Base-by-base conservation (phyloP, 2,888 invertebrate genomes). In the Nemapogon koenigi region DNA sequence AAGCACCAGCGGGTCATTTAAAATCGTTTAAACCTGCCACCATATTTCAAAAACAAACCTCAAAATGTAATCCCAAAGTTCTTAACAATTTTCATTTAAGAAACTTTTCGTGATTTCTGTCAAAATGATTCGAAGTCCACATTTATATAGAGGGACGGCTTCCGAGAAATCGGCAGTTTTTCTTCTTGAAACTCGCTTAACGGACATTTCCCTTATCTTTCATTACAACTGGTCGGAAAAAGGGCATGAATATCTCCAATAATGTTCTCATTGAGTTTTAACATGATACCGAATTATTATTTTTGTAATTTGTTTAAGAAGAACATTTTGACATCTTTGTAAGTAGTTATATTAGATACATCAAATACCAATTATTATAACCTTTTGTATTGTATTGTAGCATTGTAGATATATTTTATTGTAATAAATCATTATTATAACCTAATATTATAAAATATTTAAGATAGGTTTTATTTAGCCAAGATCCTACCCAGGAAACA, bases 31-130 rank as follows among this genome's bases (percentile, higher is more conserved):
- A n/a, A n/a, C n/a, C 28, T 4, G n/a, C 28, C 4, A 13, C 31
- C 50, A 53, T 62, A 62, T 62, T 60, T 65, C 58, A 62, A 54
- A 56, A 57, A 58, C 60, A 55, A 55, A 55, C 59, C 55, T 58
- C 53, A 47, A 49, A 44, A 59, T 60, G 57, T 57, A 55, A 63
- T 62, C 55, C 53, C 49, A 55, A 61, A 62, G 56, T 55, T 46
- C 45, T 49, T 51, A 53, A 55, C 59, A 62, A 63, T 53, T 60
- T 58, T 57, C 54, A 53, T 53, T 56, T 51, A 47, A 41, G 48
- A 49, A 63, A 67, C 53, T 62, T 66, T n/a, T 46, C 43, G 47
- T 53, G 49, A 62, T 59, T 60, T 59, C 54, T 59, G 59, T 55
- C 49, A 45, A 43, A 51, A 46, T 46, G 41, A 48, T 45, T 46